These are phyloP conservation scores for Brachynemurus nebulosus DNA, from an alignment of 2,888 invertebrate species.

Conservation along the genomic window DNA sequence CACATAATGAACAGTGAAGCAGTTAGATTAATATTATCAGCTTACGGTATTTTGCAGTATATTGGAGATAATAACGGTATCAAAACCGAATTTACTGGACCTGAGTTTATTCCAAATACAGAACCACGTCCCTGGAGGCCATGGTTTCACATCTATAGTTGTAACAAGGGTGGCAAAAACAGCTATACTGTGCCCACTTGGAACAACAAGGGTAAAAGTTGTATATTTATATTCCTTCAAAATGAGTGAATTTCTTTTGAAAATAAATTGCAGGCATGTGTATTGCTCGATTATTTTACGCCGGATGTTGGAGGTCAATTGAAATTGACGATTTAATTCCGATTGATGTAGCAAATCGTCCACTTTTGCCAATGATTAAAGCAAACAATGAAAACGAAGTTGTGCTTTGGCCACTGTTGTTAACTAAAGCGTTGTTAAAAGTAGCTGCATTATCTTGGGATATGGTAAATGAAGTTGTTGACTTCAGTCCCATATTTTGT, in stretches of 20 bases:
- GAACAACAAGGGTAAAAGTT: conserved; percentile 30
- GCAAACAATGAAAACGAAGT: conserved; percentile 14
- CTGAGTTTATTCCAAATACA: conserved; percentile 23
- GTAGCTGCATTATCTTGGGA: conserved; percentile 31
- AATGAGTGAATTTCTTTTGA: too few relatives aligned
- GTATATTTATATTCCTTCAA: not conserved
- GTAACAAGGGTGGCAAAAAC: conserved; percentile 30
- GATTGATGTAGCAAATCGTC: conserved; percentile 25
- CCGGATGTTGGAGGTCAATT: conserved; percentile 35
- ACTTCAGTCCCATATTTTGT: conserved; percentile 31
- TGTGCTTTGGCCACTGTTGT: conserved; percentile 34
- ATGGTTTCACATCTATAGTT: conserved; percentile 34
- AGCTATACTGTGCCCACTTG: conserved; percentile 27
- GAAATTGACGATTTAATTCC: conserved; percentile 35
- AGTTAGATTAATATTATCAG: conserved; percentile 28
- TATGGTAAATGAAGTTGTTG: conserved; percentile 25
- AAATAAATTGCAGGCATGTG: conserved; percentile 33
- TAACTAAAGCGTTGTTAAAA: conserved; percentile 34
- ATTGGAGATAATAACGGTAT: conserved; percentile 27
- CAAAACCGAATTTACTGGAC: too few relatives aligned
- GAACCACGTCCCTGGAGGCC: conserved; percentile 29
- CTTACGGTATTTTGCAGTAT: conserved; percentile 29
- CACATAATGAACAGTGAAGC: conserved; percentile 31
- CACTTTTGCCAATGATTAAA: conserved; percentile 28
- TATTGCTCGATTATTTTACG: conserved; percentile 32